Conservation (phyloP, 2,797 vertebrate species). For the Crax fasciolata region DNA sequence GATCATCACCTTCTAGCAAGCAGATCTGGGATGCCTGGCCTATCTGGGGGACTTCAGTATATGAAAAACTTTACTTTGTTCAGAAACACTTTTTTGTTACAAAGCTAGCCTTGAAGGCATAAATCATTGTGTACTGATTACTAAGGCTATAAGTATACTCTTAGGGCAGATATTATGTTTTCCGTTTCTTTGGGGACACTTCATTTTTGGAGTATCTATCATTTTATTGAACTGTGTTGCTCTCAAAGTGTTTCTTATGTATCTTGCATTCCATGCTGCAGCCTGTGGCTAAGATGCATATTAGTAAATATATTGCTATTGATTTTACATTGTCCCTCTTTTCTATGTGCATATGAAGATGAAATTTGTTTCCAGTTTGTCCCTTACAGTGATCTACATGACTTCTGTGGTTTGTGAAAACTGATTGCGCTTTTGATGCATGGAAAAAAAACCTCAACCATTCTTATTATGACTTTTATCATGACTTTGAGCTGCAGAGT, state of each 20-base stretch:
- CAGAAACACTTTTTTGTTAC: neutral
- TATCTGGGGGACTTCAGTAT: neutral
- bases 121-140: neutral
- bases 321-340: constrained; percentile 49
- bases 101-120: neutral
- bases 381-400: constrained; percentile 22
- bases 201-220: constrained; percentile 62
- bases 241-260: constrained; percentile 41
- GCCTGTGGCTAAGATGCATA: constrained; percentile 54
- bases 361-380: constrained; percentile 46
- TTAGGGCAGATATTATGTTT: neutral
- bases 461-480: neutral
- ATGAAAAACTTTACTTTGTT: neutral
- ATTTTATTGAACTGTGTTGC: constrained; percentile 46
- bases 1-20: neutral
- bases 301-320: constrained; percentile 68
- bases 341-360: constrained; percentile 3
- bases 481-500: neutral
- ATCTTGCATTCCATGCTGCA: constrained; percentile 43
- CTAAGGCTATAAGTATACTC: neutral
- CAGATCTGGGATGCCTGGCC: neutral
- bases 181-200: constrained; percentile 30
- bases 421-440: neutral
- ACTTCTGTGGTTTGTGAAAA: constrained; percentile 30
- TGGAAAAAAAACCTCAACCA: neutral